Evolutionary conservation across 1,140 invertebrate genomes (phyloP), one percentile per base, ranked within the genome.

Genomic region (Aphaenogaster rudis): DNA sequence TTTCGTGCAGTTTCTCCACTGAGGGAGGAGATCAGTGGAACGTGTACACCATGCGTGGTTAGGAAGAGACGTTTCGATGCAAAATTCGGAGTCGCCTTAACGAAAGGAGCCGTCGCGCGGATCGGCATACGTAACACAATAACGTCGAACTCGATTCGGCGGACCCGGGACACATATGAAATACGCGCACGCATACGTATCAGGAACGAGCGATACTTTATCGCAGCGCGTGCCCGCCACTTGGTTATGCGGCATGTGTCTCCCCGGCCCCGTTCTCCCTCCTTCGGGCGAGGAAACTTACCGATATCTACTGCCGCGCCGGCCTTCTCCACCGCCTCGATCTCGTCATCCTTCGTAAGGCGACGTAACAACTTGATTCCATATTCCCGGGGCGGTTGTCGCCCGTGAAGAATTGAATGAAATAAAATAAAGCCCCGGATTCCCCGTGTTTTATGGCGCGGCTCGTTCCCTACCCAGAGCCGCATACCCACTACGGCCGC

Each of bases 281-380:
- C 91, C 90, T 84, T 33, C 45, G 67, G 72, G 74, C 72, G 52
- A 57, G 69, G 61, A 89, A 81, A 90, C 89, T 48, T 80, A 74
- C 88, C 86, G 89, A 90, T 90, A 90, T 88, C 86, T 77, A 79
- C 79, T 86, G 72, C 15, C 54, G 33, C 90, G 90, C 87, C 82
- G 86, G 61, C 88, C 67, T 33, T 79, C 86, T 90, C 67, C 87
- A 86, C 90, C 90, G 89, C 85, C 88, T 88, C 90, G 87, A 66
- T 86, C 91, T 91, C 89, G 88, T 92, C 92, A 92, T 93, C 91
- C 91, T 87, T 85, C 86, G 77, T 63, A 86, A 91, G 92, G 86
- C 86, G 86, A 87, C 87, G 91, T 94, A 94, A 94, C 94, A 94
- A 94, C 93, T 95, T 92, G 94, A 95, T 95, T 95, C 92, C 93